These are phyloP conservation scores for Ylistrum balloti DNA, from an alignment of 1,140 invertebrate genomes.

Conservation along the genomic window DNA sequence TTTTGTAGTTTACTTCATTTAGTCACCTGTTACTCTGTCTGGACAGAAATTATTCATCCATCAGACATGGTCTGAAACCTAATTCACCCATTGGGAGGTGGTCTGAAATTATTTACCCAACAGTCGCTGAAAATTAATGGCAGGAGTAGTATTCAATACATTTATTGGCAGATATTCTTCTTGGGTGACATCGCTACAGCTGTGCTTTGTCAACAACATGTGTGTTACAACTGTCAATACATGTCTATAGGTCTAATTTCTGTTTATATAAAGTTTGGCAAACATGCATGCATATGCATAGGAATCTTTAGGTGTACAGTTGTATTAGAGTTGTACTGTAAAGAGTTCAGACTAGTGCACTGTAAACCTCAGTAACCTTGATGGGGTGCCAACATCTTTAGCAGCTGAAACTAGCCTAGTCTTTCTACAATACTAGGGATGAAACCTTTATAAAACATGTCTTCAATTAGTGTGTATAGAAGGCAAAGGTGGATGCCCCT, in stretches of 20 bases:
- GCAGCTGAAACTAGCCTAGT: not conserved
- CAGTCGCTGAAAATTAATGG: too few relatives aligned
- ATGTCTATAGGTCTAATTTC: not conserved
- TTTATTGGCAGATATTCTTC: too few relatives aligned
- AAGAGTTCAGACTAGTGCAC: not conserved
- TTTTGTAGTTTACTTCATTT: too few relatives aligned
- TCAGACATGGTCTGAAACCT: too few relatives aligned
- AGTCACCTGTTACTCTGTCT: too few relatives aligned
- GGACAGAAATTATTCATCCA: too few relatives aligned
- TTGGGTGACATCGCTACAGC: not conserved
- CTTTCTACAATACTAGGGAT: not conserved
- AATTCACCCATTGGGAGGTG: too few relatives aligned
- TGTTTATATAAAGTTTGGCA: constrained; percentile 24
- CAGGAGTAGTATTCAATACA: too few relatives aligned
- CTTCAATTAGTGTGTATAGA: not conserved
- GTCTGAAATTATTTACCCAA: too few relatives aligned
- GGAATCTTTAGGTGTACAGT: not conserved
- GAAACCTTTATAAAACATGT: constrained; percentile 11
- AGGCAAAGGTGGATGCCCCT: not conserved
- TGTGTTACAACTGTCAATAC: constrained; percentile 28
- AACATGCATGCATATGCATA: constrained; percentile 6
- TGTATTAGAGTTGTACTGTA: not conserved
- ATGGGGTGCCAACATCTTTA: not conserved
- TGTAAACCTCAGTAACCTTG: not conserved
- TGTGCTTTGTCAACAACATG: not conserved